A percentile compares a stretch with the other conserved stretches of the same genome.
phyloP scores from a whole-genome alignment of 2,113 vertebrate species.

The Tonatia bakeri region DNA sequence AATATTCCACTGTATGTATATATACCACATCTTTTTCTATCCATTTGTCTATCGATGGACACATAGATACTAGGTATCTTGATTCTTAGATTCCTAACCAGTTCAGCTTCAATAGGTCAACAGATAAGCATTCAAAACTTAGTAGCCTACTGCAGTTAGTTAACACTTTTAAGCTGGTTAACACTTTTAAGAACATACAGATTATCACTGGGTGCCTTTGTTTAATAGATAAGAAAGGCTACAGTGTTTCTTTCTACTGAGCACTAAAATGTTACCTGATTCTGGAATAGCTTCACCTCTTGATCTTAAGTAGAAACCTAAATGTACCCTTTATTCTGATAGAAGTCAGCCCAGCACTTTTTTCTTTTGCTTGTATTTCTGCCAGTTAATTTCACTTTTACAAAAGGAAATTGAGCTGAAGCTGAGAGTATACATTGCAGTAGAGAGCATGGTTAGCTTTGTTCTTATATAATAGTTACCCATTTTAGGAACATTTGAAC shows the following conservation, averaged over 20 bases:
- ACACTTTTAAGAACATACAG: not conserved
- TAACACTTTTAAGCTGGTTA: not conserved
- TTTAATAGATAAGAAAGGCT: not conserved
- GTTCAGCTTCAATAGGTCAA: not conserved
- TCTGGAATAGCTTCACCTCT: not conserved
- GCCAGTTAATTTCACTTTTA: not conserved
- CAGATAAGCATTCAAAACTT: not conserved
- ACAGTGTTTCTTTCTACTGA: not conserved
- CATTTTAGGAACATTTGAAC: not conserved
- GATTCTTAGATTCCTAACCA: not conserved
- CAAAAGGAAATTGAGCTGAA: not conserved
- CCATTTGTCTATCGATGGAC: not conserved
- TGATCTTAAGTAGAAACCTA: not conserved
- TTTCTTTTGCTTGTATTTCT: not conserved
- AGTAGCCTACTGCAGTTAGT: not conserved
- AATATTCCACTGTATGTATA: not conserved
- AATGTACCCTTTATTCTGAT: not conserved
- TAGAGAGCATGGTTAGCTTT: not conserved
- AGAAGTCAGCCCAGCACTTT: not conserved
- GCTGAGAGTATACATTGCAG: not conserved
- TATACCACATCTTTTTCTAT: not conserved
- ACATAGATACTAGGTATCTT: not conserved
- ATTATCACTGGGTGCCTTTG: not conserved
- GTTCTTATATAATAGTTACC: not conserved
- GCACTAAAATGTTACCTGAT: not conserved